Base-by-base conservation (phyloP, 2,113 vertebrate genomes). In the Gobiocypris rarus region DNA sequence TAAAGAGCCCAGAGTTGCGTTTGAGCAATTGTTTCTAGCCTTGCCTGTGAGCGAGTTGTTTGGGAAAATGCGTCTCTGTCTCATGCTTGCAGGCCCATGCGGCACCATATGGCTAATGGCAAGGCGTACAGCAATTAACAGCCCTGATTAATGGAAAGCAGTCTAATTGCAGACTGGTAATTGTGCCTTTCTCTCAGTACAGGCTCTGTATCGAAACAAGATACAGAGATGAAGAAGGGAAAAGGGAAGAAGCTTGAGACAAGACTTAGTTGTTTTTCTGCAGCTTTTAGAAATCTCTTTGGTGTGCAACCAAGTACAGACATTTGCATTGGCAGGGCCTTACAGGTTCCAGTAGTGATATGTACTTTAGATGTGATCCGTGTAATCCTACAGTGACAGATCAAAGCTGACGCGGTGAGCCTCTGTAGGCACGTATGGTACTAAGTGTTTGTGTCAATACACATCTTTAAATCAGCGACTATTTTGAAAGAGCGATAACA, bases 91-190 rank as follows among this genome's bases (percentile, higher is more conserved):
- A 96, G 95, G 95, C 95, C 96, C 96, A 94, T 95, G 94, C 95
- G 92, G 95, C 93, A 97, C 96, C 97, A 98, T 97, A 98, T 98
- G 97, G 97, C 95, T 96, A 98, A 98, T 98, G 96, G 96, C 95
- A 95, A 80, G 75, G 93, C 94, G 94, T 94, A 92, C 95, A 95
- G 96, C 96, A 97, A 97, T 97, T 97, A 98, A 95, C 95, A 93
- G 93, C 93, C 93, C 96, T 98, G 97, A 99, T 99, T 98, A 98
- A 98, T 98, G 97, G 95, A 94, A 94, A 96, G 95, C 93, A 94
- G 95, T 94, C 95, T 96, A 95, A 96, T 96, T 96, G 96, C 96
- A 95, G 96, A 96, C 95, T 96, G 96, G 96, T 96, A 96, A 96
- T 95, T 95, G 95, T 82, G 74, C 86, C 81, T 85, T 69, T 70